phyloP scores from a whole-genome alignment of 2,113 vertebrate species.

The Cochlearius cochlearius region DNA sequence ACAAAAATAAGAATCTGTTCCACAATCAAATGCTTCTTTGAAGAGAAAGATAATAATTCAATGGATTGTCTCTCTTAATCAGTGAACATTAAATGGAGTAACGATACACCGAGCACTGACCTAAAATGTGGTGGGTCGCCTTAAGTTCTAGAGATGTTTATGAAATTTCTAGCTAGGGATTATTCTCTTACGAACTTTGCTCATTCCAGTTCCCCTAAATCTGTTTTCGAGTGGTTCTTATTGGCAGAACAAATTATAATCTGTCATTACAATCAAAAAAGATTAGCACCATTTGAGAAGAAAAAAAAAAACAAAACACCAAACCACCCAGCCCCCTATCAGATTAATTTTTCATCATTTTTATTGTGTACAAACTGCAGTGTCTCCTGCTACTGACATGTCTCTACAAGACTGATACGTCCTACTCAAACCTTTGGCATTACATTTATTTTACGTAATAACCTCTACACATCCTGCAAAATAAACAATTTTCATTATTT shows the following conservation, averaged over 20 bases:
- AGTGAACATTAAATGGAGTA: neutral
- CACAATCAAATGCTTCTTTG: neutral
- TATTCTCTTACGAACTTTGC: neutral
- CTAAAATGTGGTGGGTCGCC: neutral
- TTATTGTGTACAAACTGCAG: neutral
- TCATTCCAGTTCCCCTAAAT: neutral
- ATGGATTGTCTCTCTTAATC: neutral
- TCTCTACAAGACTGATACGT: neutral
- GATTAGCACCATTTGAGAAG: neutral
- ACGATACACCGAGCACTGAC: neutral
- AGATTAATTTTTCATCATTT: neutral
- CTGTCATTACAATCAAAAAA: neutral
- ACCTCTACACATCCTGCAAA: neutral
- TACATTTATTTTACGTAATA: neutral
- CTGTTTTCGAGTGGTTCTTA: conserved; percentile 11
- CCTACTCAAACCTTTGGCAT: neutral
- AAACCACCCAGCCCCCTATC: neutral
- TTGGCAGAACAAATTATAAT: conserved; percentile 4
- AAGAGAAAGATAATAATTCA: neutral
- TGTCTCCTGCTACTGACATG: neutral
- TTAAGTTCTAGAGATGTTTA: neutral
- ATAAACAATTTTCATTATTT: neutral
- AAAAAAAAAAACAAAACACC: neutral
- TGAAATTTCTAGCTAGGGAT: neutral
- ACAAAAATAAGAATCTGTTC: neutral